Evolutionary conservation across 2,797 vertebrate species (phyloP).

Genomic region (Prunella strophiata): DNA sequence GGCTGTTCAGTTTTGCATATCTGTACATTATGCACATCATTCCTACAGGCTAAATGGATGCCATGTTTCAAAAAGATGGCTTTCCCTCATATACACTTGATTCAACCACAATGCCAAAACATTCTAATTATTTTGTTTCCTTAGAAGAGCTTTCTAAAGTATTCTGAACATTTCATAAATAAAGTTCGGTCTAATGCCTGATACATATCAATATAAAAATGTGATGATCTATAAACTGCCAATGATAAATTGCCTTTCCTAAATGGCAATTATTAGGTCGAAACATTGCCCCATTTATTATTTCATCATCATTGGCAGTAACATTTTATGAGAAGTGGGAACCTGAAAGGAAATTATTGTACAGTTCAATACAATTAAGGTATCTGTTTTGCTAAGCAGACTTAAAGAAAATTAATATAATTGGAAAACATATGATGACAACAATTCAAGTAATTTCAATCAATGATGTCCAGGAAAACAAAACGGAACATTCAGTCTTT

Average conservation of each 20-base stretch:
- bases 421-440: background rate
- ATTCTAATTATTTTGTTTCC: background rate
- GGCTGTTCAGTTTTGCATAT: background rate
- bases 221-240: background rate
- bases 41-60: background rate
- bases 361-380: background rate
- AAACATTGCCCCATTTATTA: background rate
- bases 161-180: background rate
- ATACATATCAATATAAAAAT: background rate
- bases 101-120: background rate
- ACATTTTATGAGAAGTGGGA: background rate
- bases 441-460: background rate
- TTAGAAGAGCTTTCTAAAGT: background rate
- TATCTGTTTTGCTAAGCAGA: background rate
- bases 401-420: background rate
- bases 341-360: background rate
- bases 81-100: background rate
- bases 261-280: background rate
- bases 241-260: background rate
- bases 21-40: background rate
- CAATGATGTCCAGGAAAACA: background rate
- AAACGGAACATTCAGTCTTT: background rate
- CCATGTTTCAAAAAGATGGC: background rate
- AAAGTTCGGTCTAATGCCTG: background rate
- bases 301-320: background rate